Evolutionary conservation across 2,888 invertebrate species (phyloP).

Genomic region (Omphaloscelis lunosa): DNA sequence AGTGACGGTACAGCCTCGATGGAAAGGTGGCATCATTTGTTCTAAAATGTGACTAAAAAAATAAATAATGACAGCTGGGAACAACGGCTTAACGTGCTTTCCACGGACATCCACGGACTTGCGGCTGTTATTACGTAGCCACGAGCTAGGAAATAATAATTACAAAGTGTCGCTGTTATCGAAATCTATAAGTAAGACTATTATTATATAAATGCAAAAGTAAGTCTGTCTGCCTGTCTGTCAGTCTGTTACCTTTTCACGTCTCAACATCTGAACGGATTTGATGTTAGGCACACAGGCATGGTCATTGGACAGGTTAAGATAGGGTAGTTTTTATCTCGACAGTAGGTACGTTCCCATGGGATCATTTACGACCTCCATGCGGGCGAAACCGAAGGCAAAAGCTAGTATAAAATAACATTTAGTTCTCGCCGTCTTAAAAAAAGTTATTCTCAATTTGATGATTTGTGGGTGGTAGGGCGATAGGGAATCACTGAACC

Average conservation of each 20-base stretch:
- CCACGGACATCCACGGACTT: too few relatives aligned
- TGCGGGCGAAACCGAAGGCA: not conserved
- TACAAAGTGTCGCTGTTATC: too few relatives aligned
- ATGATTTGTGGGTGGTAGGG: not conserved
- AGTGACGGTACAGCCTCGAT: not conserved
- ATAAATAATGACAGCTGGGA: not conserved
- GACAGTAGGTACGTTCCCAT: not conserved
- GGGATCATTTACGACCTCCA: not conserved
- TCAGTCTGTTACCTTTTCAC: too few relatives aligned
- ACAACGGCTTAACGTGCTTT: too few relatives aligned
- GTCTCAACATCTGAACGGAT: too few relatives aligned
- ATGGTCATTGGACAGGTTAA: not conserved
- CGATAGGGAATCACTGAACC: not conserved
- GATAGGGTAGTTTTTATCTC: not conserved
- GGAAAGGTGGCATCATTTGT: not conserved
- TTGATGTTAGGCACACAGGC: not conserved
- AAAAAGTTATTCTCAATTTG: not conserved
- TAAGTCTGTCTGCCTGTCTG: too few relatives aligned
- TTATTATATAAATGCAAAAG: too few relatives aligned
- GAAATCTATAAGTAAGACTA: too few relatives aligned
- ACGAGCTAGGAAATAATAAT: too few relatives aligned
- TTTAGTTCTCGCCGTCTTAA: not conserved
- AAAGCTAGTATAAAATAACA: not conserved
- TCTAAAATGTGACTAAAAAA: not conserved
- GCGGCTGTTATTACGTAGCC: too few relatives aligned